Percentiles rank a stretch among this genome's conserved stretches.
phyloP scores from a whole-genome alignment of 2,113 vertebrate genomes.

The Brienomyrus longianalis region DNA sequence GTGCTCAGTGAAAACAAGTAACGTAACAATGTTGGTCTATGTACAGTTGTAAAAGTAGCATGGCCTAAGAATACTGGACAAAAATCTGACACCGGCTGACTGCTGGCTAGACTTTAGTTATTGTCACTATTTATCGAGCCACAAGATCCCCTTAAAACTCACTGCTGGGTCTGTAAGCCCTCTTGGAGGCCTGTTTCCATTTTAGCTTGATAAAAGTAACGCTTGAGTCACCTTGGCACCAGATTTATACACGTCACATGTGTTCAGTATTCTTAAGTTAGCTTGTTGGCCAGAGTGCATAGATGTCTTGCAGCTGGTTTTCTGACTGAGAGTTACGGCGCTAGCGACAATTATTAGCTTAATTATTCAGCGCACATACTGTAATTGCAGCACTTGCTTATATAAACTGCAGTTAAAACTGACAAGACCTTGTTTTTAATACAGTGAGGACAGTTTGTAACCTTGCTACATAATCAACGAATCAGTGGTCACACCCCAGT shows the following conservation, averaged over 20 bases:
- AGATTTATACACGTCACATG: not conserved
- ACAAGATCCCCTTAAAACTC: not conserved
- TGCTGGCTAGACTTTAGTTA: not conserved
- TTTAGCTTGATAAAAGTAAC: not conserved
- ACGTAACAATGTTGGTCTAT: not conserved
- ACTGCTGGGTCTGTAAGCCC: not conserved
- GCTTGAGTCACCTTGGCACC: slow-evolving; percentile 3
- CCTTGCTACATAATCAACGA: not conserved
- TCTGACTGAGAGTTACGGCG: not conserved
- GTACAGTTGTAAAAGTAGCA: not conserved
- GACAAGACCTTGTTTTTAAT: not conserved
- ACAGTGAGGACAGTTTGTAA: not conserved
- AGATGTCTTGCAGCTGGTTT: not conserved
- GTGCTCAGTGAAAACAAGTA: not conserved
- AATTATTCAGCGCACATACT: not conserved
- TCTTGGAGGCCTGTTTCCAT: not conserved
- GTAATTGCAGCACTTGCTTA: not conserved
- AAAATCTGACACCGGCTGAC: not conserved
- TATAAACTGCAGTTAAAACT: not conserved
- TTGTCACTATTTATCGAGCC: not conserved
- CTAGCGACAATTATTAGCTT: not conserved
- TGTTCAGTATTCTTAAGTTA: slow-evolving; percentile 5
- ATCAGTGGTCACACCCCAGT: not conserved
- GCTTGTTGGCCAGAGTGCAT: not conserved
- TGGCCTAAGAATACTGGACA: not conserved